Base-by-base conservation (phyloP, 2,888 invertebrate species). In the Scotopteryx bipunctaria region DNA sequence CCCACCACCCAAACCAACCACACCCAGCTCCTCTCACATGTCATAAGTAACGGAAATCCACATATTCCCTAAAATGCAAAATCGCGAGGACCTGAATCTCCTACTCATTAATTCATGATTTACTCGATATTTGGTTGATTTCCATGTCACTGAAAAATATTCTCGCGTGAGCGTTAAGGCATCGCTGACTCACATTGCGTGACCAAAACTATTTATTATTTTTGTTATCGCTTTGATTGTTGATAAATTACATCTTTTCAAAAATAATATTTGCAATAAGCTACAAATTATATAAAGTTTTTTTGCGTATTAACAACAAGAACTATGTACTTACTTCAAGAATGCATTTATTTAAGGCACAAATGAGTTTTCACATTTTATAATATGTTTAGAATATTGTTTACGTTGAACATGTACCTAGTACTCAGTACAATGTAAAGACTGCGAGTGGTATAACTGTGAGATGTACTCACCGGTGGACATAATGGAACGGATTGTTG, bases 401-500 rank as follows among this genome's bases (percentile, higher is more conserved):
- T 8, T 31, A 8, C 2, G 21, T n/a, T 0, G 13, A 41, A 19
- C 5, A 23, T 8, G 5, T n/a, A 23, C n/a, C 33, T 47, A 14
- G 13, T 19, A 33, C 31, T 31, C 35, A 23, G 29, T 33, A 31
- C 16, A 31, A 31, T 13, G 13, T 25, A 27, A 46, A 53, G 47
- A 53, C 53, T 47, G 46, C 32, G 21, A 31, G 37, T 23, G 15
- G 19, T 36, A n/a, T n/a, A 36, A 41, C n/a, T 25, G 27, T 45
- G 31, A 8, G 36, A 41, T 25, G 9, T 25, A 27, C 27, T 21
- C 27, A 38, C 11, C 38, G 23, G 8, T 25, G 23, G 29, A 31
- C 8, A 6, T 27, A 15, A 15, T 11, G 5, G 16, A 38, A 46
- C 8, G 17, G n/a, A 32, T 33, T 27, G 8, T 13, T 33, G 32